A percentile compares a stretch with the other conserved stretches of the same genome.
Evolutionary conservation across 2,888 invertebrate genomes (phyloP).

Genomic region (Plagodis dolabraria): DNA sequence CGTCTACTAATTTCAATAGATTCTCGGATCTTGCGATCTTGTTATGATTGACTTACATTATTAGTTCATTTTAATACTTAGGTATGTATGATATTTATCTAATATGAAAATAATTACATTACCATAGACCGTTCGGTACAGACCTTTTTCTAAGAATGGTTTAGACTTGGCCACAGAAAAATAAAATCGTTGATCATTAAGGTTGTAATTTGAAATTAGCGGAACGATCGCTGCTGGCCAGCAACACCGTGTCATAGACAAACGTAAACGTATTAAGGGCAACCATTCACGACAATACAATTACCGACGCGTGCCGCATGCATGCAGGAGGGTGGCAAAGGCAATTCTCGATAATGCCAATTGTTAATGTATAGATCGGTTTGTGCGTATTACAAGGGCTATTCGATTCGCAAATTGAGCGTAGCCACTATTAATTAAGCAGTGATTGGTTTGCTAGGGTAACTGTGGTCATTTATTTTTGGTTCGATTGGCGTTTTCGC

Average conservation of each 20-base stretch:
- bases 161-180: background rate
- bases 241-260: conserved; percentile 60
- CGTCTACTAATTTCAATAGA: too few relatives aligned
- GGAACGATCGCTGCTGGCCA: conserved; percentile 37
- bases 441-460: conserved; percentile 58
- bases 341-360: conserved; percentile 73
- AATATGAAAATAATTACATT: too few relatives aligned
- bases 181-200: conserved; percentile 17
- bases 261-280: conserved; percentile 65
- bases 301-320: conserved; percentile 69
- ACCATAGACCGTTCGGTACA: too few relatives aligned
- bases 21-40: too few relatives aligned
- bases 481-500: conserved; percentile 36
- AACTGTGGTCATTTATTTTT: conserved; percentile 43
- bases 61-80: too few relatives aligned
- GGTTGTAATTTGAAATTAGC: conserved; percentile 56
- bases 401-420: conserved; percentile 69
- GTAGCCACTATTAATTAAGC: conserved; percentile 69
- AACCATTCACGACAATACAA: conserved; percentile 65
- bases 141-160: too few relatives aligned
- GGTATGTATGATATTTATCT: too few relatives aligned
- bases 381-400: conserved; percentile 61
- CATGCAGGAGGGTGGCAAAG: conserved; percentile 50
- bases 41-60: background rate
- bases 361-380: conserved; percentile 66